These are phyloP conservation scores for Otus sunia DNA, from an alignment of 2,113 vertebrate genomes.

Conservation along the genomic window DNA sequence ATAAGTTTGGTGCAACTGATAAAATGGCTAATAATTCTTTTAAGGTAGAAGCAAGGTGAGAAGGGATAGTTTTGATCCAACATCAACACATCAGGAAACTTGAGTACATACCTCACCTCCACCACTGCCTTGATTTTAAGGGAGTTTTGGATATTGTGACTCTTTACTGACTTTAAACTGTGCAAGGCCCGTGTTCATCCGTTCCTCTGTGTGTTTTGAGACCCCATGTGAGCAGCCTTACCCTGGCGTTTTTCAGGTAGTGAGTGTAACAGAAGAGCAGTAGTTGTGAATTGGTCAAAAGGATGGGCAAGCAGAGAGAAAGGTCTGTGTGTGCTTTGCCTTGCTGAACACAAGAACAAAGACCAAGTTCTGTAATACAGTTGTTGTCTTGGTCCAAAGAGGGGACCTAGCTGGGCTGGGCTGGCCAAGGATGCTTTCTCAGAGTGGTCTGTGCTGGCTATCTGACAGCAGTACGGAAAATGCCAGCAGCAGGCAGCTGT, in stretches of 20 bases:
- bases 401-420: no score
- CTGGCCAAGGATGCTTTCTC: background rate
- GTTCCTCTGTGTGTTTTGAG: background rate
- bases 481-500: background rate
- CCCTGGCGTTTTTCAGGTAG: background rate
- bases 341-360: background rate
- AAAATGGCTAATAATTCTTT: background rate
- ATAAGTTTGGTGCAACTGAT: rapidly evolving
- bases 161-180: background rate
- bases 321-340: background rate
- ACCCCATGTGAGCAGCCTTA: background rate
- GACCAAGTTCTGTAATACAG: background rate
- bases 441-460: background rate
- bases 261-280: background rate
- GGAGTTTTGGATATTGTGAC: background rate
- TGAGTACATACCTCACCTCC: background rate
- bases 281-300: background rate
- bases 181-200: rapidly evolving
- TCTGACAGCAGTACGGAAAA: background rate
- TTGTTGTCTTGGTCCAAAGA: background rate
- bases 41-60: background rate
- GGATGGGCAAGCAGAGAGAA: background rate
- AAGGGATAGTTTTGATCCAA: background rate
- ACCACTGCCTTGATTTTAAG: background rate
- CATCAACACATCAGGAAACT: background rate